phyloP scores from a whole-genome alignment of 2,888 invertebrate genomes.

The Branchinecta sandiegonensis region DNA sequence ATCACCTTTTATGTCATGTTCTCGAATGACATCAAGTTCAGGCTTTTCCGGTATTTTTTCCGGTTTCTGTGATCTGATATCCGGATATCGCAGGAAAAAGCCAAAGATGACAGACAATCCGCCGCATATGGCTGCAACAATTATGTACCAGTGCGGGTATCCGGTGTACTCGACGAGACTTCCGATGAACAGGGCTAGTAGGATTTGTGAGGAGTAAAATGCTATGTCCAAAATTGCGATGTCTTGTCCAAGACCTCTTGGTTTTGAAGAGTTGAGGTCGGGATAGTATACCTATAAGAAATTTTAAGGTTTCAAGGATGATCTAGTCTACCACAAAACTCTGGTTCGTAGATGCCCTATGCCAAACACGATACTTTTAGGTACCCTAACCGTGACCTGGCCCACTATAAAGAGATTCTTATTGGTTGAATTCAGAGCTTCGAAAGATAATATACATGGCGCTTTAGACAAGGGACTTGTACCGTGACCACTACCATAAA shows the following conservation, averaged over 20 bases:
- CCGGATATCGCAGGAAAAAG: neutral
- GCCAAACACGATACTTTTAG: neutral
- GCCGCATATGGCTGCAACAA: constrained; percentile 35
- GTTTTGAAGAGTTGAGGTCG: constrained; percentile 26
- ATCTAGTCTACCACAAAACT: no score
- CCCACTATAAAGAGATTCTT: no score
- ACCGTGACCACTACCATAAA: no score
- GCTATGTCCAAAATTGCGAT: constrained; percentile 35
- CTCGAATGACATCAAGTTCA: constrained; percentile 1
- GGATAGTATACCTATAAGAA: constrained; percentile 33
- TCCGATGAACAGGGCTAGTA: constrained; percentile 36
- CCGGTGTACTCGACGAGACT: constrained; percentile 36
- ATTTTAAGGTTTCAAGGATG: neutral
- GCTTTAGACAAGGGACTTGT: no score
- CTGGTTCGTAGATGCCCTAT: neutral
- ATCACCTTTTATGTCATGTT: neutral
- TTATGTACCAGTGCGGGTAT: constrained; percentile 35
- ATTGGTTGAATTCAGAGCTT: no score
- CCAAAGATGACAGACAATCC: constrained; percentile 29
- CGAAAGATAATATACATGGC: no score
- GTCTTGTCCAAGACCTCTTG: constrained; percentile 30
- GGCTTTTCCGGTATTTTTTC: constrained; percentile 16
- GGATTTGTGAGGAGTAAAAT: constrained; percentile 38
- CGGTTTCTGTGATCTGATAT: neutral
- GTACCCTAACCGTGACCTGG: no score